Evolutionary conservation across 2,797 vertebrate species (phyloP).

Genomic region (Pelochelys cantorii): DNA sequence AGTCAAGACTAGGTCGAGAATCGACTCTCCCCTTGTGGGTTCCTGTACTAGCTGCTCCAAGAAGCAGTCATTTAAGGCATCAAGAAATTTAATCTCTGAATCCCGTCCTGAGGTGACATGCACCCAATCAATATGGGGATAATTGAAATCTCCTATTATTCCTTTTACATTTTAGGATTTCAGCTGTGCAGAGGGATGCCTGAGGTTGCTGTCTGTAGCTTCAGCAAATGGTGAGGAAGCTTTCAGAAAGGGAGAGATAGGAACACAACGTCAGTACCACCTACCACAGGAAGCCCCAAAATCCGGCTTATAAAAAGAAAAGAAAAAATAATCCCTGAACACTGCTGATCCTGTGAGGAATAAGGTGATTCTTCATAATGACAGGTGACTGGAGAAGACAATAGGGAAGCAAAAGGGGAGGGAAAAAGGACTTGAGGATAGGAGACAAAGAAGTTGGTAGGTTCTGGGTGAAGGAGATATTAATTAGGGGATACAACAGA

Average conservation of each 20-base stretch:
- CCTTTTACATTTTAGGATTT: not conserved
- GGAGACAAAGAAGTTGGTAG: not conserved
- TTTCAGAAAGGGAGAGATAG: not conserved
- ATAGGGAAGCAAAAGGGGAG: fast-evolving
- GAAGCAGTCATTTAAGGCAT: no score
- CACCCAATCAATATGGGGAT: no score
- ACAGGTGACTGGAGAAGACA: not conserved
- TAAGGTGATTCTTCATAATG: not conserved
- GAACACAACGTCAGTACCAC: not conserved
- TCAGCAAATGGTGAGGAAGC: not conserved
- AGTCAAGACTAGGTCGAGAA: no score
- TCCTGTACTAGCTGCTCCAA: no score
- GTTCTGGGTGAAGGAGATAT: not conserved
- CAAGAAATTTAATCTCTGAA: no score
- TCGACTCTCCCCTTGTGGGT: no score
- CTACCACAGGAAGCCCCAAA: not conserved
- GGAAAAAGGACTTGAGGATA: fast-evolving
- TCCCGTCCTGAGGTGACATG: no score
- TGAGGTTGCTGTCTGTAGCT: not conserved
- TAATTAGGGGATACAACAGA: not conserved
- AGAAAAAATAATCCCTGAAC: not conserved
- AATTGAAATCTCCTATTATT: no score
- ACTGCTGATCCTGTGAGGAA: not conserved
- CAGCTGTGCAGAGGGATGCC: not conserved
- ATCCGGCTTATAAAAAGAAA: not conserved